phyloP scores from a whole-genome alignment of 2,888 invertebrate genomes.

The Achlya flavicornis region DNA sequence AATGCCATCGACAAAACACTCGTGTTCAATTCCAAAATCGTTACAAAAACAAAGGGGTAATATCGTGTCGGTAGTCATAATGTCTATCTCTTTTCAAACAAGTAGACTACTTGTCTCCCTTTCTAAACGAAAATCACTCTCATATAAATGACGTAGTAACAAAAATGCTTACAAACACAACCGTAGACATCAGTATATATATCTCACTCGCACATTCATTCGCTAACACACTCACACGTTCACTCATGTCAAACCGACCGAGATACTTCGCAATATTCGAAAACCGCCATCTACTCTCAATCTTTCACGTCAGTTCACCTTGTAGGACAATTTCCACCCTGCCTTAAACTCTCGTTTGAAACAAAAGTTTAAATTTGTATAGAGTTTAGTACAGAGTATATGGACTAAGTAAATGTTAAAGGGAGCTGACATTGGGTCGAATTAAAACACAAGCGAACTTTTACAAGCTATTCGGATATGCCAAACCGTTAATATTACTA shows the following conservation, averaged over 20 bases:
- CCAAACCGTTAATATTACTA: constrained; percentile 5
- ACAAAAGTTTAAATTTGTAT: neutral
- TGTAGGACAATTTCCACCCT: neutral
- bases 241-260: constrained; percentile 35
- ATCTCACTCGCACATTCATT: constrained; percentile 22
- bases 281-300: constrained; percentile 14
- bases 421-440: constrained; percentile 54
- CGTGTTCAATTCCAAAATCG: constrained; percentile 53
- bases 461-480: constrained; percentile 5
- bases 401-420: constrained; percentile 11
- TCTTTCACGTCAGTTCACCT: neutral
- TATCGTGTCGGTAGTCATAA: neutral
- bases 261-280: constrained; percentile 28
- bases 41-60: constrained; percentile 44
- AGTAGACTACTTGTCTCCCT: constrained; percentile 22
- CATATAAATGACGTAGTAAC: constrained; percentile 65
- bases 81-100: neutral
- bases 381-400: neutral
- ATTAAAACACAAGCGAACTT: constrained; percentile 37
- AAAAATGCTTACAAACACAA: constrained; percentile 73
- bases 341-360: neutral
- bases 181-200: constrained; percentile 52
- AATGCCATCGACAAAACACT: constrained; percentile 44
- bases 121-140: constrained; percentile 62
- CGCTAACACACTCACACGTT: constrained; percentile 24